Evolutionary conservation across 2,797 vertebrate species (phyloP).

Genomic region (Graptemys geographica): DNA sequence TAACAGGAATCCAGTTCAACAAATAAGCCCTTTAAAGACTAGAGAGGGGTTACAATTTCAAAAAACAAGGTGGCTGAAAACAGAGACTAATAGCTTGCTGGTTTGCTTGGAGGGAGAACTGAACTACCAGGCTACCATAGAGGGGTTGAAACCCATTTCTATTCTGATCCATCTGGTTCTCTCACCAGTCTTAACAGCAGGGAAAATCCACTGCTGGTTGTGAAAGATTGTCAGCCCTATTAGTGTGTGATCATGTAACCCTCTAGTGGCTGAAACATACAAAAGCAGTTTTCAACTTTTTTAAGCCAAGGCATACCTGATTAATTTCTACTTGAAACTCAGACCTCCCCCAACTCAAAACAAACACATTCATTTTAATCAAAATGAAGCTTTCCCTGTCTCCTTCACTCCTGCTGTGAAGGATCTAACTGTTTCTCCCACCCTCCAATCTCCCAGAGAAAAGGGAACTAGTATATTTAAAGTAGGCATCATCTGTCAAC

Average conservation of each 20-base stretch:
- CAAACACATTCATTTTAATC: no score
- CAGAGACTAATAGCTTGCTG: not conserved
- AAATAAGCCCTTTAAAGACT: not conserved
- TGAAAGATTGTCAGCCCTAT: not conserved
- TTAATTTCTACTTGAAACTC: no score
- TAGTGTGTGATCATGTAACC: not conserved
- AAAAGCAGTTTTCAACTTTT: not conserved
- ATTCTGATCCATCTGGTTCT: not conserved
- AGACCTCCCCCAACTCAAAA: no score
- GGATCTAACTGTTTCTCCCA: not conserved
- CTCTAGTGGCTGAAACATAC: slow-evolving; percentile 35
- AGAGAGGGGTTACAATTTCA: not conserved
- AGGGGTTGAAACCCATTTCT: not conserved
- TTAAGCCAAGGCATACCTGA: not conserved
- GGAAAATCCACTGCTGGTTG: not conserved
- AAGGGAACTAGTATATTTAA: not conserved
- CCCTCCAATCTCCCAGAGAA: not conserved
- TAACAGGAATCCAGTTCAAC: not conserved
- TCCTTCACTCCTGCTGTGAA: not conserved
- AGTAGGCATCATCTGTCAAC: not conserved
- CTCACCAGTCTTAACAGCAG: not conserved
- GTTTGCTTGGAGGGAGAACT: not conserved
- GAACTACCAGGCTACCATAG: not conserved
- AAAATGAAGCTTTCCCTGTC: not conserved
- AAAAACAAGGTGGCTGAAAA: not conserved